Evolutionary conservation across 2,797 vertebrate genomes (phyloP).

Genomic region (Gila robusta): DNA sequence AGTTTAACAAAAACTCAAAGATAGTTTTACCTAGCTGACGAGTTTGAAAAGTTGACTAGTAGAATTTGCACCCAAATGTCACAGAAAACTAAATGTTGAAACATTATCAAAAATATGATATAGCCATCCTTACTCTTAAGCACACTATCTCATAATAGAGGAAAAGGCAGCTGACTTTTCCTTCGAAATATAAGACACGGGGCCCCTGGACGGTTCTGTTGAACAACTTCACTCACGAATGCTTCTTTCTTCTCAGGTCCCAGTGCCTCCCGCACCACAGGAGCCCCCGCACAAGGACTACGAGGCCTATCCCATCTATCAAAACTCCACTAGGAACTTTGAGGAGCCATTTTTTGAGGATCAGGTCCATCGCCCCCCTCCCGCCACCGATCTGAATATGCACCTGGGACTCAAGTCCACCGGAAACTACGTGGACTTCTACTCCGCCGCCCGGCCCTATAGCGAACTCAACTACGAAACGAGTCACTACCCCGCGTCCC

Average conservation of each 20-base stretch:
- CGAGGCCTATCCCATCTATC: constrained; percentile 87
- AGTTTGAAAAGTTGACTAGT: not conserved
- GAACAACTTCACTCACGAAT: not conserved
- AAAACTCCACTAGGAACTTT: constrained; percentile 88
- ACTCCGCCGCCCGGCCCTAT: constrained; percentile 97
- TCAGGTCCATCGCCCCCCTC: constrained; percentile 87
- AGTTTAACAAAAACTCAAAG: not conserved
- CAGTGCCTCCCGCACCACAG: constrained; percentile 84
- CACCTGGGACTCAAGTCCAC: constrained; percentile 99
- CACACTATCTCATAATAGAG: not conserved
- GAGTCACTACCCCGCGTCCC: constrained; percentile 98
- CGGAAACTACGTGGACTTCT: constrained; percentile 99
- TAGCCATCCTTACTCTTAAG: not conserved
- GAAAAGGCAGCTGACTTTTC: not conserved
- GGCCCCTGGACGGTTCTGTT: not conserved
- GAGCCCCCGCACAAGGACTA: constrained; percentile 89
- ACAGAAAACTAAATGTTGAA: not conserved
- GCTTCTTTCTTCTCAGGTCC: constrained; percentile 77
- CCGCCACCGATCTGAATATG: constrained; percentile 95
- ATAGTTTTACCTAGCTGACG: not conserved
- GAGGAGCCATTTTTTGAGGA: constrained; percentile 91
- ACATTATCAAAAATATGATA: not conserved
- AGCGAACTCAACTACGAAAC: constrained; percentile 99
- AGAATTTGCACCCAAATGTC: not conserved
- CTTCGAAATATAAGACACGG: not conserved